Conservation (phyloP, 1,140 invertebrate genomes). For the Artemia franciscana region DNA sequence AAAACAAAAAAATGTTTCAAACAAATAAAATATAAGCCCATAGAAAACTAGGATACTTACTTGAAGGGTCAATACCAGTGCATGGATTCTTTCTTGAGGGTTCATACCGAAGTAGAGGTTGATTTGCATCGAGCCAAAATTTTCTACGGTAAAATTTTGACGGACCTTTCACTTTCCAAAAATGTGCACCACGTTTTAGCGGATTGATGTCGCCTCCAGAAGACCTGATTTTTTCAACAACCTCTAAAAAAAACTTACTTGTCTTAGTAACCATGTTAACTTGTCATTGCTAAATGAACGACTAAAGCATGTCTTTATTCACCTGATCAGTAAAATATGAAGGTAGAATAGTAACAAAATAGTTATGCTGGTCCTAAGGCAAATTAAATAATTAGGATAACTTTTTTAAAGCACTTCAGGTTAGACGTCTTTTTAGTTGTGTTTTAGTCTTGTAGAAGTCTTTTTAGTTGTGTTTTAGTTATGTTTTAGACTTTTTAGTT, state of each 20-base stretch:
- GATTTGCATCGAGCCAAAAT: constrained; percentile 17
- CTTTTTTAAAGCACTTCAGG: too few relatives aligned
- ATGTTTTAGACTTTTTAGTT: too few relatives aligned
- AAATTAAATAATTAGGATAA: too few relatives aligned
- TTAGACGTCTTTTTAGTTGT: too few relatives aligned
- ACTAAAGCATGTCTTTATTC: too few relatives aligned
- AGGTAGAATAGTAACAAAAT: too few relatives aligned
- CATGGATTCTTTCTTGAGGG: constrained; percentile 18
- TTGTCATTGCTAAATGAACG: too few relatives aligned
- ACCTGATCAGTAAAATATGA: too few relatives aligned
- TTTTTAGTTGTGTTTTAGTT: too few relatives aligned
- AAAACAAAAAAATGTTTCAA: not conserved
- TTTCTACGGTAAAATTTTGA: constrained; percentile 18
- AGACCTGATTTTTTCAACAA: constrained; percentile 11
- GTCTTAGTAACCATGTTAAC: too few relatives aligned
- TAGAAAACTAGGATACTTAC: constrained; percentile 11
- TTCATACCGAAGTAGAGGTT: constrained; percentile 16
- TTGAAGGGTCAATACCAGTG: constrained; percentile 10
- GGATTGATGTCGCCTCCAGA: constrained; percentile 16
- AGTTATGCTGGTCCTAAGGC: too few relatives aligned
- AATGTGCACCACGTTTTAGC: constrained; percentile 15
- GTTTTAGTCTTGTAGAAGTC: too few relatives aligned
- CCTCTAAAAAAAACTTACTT: constrained; percentile 12
- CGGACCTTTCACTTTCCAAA: constrained; percentile 20
- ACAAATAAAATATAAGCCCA: not conserved